Conservation (phyloP, 1,140 invertebrate genomes). For the Euura lappo region DNA sequence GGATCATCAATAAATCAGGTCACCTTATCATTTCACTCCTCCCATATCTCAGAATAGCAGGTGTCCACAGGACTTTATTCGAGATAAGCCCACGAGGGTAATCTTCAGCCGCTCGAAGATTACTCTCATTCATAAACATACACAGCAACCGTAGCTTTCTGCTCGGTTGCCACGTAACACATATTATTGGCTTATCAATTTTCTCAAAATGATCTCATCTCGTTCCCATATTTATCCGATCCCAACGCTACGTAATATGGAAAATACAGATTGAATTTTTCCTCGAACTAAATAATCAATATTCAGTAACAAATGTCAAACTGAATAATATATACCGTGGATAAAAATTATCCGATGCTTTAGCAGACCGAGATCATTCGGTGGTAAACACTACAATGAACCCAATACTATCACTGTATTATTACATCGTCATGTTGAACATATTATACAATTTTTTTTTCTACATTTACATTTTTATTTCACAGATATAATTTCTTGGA, state of each 20-base stretch:
- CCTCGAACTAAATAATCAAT: neutral
- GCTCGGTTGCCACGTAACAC: too few relatives aligned
- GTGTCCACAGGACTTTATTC: too few relatives aligned
- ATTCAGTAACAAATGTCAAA: neutral
- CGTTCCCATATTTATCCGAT: neutral
- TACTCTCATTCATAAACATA: too few relatives aligned
- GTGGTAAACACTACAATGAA: neutral
- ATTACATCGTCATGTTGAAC: neutral
- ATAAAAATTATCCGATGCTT: neutral
- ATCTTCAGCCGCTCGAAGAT: too few relatives aligned
- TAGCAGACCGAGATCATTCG: neutral
- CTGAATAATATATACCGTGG: neutral
- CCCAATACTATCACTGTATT: too few relatives aligned
- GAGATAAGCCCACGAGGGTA: too few relatives aligned
- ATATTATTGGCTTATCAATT: neutral
- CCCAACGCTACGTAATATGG: neutral
- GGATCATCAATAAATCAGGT: too few relatives aligned
- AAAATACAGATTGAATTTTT: neutral
- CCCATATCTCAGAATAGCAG: too few relatives aligned
- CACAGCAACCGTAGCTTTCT: too few relatives aligned
- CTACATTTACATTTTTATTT: neutral
- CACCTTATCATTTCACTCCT: too few relatives aligned
- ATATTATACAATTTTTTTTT: neutral
- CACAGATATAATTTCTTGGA: neutral
- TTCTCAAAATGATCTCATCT: neutral